Conservation (phyloP, 2,113 vertebrate genomes). For the Ammodytes dubius region DNA sequence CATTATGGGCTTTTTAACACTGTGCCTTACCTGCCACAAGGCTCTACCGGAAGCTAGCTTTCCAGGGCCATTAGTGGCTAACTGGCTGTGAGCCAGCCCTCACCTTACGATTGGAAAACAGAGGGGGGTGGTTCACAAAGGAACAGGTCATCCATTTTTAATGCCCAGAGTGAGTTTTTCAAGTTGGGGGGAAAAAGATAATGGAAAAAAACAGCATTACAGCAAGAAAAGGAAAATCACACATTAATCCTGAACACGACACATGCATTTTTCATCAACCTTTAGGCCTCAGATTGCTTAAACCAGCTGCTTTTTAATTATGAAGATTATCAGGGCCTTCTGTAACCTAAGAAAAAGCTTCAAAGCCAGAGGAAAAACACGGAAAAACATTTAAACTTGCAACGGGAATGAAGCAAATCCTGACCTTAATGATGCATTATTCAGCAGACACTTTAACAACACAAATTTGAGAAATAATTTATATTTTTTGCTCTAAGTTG, state of each 20-base stretch:
- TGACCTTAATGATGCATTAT: conserved; percentile 12
- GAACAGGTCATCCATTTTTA: conserved; percentile 70
- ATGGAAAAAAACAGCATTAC: conserved; percentile 43
- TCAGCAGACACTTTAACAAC: conserved; percentile 5
- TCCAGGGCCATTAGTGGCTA: conserved; percentile 75
- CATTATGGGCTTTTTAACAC: conserved; percentile 83
- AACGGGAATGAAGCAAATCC: not conserved
- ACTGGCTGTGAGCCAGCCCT: conserved; percentile 64
- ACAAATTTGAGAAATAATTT: conserved; percentile 1
- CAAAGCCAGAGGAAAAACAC: conserved; percentile 21
- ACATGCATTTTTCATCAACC: conserved; percentile 67
- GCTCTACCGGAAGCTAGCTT: conserved; percentile 58
- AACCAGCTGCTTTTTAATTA: conserved; percentile 71
- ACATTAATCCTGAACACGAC: conserved; percentile 58
- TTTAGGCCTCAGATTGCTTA: conserved; percentile 55
- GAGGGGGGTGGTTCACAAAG: conserved; percentile 51
- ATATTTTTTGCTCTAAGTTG: not conserved
- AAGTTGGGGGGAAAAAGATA: conserved; percentile 32
- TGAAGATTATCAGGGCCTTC: conserved; percentile 35
- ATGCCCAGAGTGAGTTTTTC: conserved; percentile 54
- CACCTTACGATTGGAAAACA: conserved; percentile 62
- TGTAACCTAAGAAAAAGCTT: conserved; percentile 16
- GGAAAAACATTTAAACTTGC: conserved; percentile 8
- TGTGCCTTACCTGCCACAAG: conserved; percentile 72
- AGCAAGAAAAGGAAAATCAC: conserved; percentile 47